These are phyloP conservation scores for Lycocorax pyrrhopterus DNA, from an alignment of 2,113 vertebrate genomes.

Conservation along the genomic window DNA sequence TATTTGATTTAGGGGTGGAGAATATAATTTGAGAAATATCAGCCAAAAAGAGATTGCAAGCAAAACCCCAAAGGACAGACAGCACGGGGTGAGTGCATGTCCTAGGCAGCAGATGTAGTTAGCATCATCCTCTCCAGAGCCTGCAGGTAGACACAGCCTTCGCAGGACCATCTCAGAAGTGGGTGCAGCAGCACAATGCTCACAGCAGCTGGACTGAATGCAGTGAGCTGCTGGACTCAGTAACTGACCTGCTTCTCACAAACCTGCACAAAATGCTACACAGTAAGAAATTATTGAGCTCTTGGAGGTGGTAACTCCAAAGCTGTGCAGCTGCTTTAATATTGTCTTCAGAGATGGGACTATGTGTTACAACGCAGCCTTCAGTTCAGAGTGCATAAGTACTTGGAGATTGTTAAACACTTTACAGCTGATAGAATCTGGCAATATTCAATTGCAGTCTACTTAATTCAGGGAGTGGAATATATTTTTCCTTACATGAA, in stretches of 20 bases:
- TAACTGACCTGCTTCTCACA: background rate
- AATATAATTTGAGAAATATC: background rate
- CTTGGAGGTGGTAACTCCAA: background rate
- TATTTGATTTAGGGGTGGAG: background rate
- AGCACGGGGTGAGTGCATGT: background rate
- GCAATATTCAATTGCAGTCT: background rate
- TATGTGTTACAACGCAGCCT: background rate
- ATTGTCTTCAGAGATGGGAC: background rate
- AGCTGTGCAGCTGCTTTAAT: background rate
- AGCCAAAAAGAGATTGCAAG: background rate
- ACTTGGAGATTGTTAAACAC: background rate
- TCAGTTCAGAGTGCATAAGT: accelerated
- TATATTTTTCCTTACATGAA: background rate
- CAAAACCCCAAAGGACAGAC: background rate
- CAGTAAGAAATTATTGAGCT: background rate
- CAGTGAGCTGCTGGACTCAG: background rate
- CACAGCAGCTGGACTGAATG: background rate
- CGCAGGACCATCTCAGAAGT: background rate
- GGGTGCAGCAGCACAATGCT: background rate
- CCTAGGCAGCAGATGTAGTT: background rate
- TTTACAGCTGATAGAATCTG: background rate
- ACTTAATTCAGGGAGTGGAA: background rate
- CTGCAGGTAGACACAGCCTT: background rate
- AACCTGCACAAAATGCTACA: background rate
- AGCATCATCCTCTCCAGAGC: background rate